A percentile compares a stretch with the other conserved stretches of the same genome.
These are phyloP conservation scores for Silurus lanzhouensis DNA, from an alignment of 2,797 vertebrate genomes.

Conservation along the genomic window DNA sequence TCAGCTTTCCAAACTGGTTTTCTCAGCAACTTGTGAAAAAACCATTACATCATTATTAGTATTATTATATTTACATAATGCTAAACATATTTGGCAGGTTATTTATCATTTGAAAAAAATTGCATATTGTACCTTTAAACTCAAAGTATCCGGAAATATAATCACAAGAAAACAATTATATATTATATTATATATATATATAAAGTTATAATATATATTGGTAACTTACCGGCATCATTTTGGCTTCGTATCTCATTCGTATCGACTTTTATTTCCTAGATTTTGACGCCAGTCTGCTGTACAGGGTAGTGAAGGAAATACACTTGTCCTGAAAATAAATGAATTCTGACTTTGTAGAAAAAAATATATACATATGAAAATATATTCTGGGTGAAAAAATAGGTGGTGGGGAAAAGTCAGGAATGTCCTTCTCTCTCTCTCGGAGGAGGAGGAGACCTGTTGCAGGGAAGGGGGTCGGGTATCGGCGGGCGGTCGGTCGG, in stretches of 20 bases:
- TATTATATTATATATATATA: too few species aligned
- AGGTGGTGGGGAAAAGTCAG: too few species aligned
- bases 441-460: slow-evolving; percentile 4
- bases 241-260: slow-evolving; percentile 88
- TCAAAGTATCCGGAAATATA: too few species aligned
- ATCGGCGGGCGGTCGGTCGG: background rate
- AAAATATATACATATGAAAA: background rate
- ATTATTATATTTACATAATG: background rate
- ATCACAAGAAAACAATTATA: too few species aligned
- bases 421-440: background rate
- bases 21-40: background rate
- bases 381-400: background rate
- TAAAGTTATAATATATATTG: too few species aligned
- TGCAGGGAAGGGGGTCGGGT: background rate
- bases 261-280: too few species aligned
- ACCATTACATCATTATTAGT: background rate
- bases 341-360: background rate
- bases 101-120: background rate
- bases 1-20: background rate
- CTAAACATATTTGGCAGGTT: background rate
- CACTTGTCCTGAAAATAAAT: background rate
- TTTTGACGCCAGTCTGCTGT: too few species aligned
- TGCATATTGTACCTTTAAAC: background rate
- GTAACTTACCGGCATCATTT: slow-evolving; percentile 94
- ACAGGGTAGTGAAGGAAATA: background rate